Percentiles rank a stretch among this genome's conserved stretches.
Evolutionary conservation across 2,797 vertebrate genomes (phyloP).

Genomic region (Protosalanx chinensis): DNA sequence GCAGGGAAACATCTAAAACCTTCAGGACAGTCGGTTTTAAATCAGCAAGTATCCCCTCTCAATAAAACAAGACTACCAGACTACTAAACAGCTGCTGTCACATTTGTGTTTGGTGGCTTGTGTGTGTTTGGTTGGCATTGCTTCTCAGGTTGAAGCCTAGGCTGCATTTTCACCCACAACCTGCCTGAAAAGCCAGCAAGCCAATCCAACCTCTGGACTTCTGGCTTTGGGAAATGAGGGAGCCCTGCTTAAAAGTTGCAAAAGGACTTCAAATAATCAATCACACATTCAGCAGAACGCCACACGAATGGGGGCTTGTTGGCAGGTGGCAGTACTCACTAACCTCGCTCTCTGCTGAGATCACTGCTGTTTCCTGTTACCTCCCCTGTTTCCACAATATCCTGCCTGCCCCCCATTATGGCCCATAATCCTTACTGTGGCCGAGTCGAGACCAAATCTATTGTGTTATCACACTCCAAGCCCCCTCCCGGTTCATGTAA

Average conservation of each 20-base stretch:
- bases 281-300: slow-evolving; percentile 38
- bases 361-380: slow-evolving; percentile 79
- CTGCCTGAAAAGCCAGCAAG: slow-evolving; percentile 1
- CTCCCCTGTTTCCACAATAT: slow-evolving; percentile 78
- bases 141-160: slow-evolving; percentile 6
- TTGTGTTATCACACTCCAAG: slow-evolving; percentile 64
- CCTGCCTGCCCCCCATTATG: slow-evolving; percentile 79
- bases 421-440: slow-evolving; percentile 80
- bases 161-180: slow-evolving; percentile 6
- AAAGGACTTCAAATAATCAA: slow-evolving; percentile 59
- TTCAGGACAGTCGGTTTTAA: no score
- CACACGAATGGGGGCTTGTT: background rate
- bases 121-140: background rate
- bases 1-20: no score
- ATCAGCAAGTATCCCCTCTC: no score
- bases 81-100: background rate
- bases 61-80: background rate
- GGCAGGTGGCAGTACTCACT: background rate
- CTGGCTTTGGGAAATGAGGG: background rate
- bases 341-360: slow-evolving; percentile 74
- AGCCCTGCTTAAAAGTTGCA: slow-evolving; percentile 67
- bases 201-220: slow-evolving; percentile 1
- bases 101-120: no score
- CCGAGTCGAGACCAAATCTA: slow-evolving; percentile 63
- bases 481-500: slow-evolving; percentile 66